Evolutionary conservation across 2,113 vertebrate species (phyloP).

Genomic region (Corythaeola cristata): DNA sequence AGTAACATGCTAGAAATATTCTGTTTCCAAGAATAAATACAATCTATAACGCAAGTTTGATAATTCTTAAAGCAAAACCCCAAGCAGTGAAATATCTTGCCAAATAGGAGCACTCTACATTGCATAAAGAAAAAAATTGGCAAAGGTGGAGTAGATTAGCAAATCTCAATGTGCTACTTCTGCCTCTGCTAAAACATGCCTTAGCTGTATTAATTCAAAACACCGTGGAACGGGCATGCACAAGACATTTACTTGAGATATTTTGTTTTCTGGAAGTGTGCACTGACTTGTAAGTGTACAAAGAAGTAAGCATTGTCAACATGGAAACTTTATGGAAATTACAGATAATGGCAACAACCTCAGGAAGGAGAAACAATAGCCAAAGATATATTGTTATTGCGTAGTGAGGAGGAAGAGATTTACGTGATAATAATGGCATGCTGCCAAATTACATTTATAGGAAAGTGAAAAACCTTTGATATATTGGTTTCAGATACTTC

Average conservation of each 20-base stretch:
- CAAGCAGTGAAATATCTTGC: constrained; percentile 34
- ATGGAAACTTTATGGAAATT: not conserved
- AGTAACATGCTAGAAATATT: not conserved
- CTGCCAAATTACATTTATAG: not conserved
- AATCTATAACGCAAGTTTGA: not conserved
- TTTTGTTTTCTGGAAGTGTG: not conserved
- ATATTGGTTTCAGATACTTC: not conserved
- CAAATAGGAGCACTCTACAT: constrained; percentile 29
- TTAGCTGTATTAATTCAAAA: constrained; percentile 27
- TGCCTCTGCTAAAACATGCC: constrained; percentile 45
- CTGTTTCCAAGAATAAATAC: not conserved
- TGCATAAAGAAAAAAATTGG: constrained; percentile 27
- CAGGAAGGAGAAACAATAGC: not conserved
- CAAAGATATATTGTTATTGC: not conserved
- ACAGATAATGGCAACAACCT: constrained; percentile 5
- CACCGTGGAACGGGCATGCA: not conserved
- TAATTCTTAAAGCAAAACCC: constrained; percentile 42
- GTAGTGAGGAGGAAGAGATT: constrained; percentile 5
- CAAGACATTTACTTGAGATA: not conserved
- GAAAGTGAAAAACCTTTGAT: not conserved
- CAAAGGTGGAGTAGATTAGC: constrained; percentile 32
- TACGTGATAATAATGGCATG: not conserved
- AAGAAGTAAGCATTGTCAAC: not conserved
- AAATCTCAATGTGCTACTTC: constrained; percentile 30
- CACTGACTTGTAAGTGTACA: not conserved